Conservation (phyloP, 2,113 vertebrate genomes). For the Suncus etruscus region DNA sequence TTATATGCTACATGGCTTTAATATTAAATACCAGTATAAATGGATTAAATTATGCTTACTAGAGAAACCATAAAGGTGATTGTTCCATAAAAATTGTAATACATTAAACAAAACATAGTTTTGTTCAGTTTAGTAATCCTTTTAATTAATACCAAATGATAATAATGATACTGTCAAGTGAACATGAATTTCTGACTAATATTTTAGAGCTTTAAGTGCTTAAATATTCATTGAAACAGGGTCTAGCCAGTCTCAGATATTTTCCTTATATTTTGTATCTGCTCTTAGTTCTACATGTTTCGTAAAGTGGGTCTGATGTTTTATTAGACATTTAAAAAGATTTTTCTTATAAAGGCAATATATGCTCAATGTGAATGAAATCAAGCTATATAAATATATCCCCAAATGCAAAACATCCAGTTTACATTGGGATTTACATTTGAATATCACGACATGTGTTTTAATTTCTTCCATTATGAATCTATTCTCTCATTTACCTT, state of each 20-base stretch:
- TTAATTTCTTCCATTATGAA: not conserved
- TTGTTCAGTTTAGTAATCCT: not conserved
- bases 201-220: not conserved
- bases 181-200: not conserved
- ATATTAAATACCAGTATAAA: constrained; percentile 10
- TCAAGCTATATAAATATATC: not conserved
- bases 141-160: not conserved
- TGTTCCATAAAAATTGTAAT: not conserved
- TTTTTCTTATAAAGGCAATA: constrained; percentile 18
- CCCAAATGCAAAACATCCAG: not conserved
- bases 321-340: constrained; percentile 10
- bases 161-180: not conserved
- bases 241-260: not conserved
- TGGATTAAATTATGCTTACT: constrained; percentile 15
- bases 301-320: constrained; percentile 1
- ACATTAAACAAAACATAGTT: not conserved
- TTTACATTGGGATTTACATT: constrained; percentile 2
- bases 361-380: not conserved
- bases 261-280: constrained; percentile 32
- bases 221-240: constrained; percentile 23
- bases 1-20: constrained; percentile 9
- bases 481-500: constrained; percentile 6
- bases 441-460: not conserved
- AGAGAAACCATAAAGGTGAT: not conserved
- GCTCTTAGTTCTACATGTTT: not conserved